Base-by-base conservation (phyloP, 1,140 invertebrate species). In the Temnothorax longispinosus region DNA sequence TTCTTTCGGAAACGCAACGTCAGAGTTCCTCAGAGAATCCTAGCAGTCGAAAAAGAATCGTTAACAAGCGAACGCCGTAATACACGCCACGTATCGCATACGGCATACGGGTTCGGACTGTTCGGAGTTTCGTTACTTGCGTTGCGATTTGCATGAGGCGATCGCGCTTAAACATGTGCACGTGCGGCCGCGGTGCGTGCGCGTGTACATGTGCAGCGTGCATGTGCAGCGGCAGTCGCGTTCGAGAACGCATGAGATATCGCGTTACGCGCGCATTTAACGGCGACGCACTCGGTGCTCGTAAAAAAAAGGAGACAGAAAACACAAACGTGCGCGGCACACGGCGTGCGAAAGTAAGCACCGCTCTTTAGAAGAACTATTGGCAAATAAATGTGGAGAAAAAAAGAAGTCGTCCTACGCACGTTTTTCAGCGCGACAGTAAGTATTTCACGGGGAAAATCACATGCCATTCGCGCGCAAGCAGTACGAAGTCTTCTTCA, bases 241-340 rank as follows among this genome's bases (percentile, higher is more conserved):
- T 32, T 82, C 58, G 75, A 81, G 65, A 88, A 87, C 65, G 85
- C 87, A 87, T 44, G 76, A 82, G 67, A 87, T 87, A 87, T 87
- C 87, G 86, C 76, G 67, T 88, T 88, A 87, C 86, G 69, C 69
- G 75, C 21, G 64, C 87, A 56, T 81, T 81, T 69, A 69, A 81
- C 47, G 47, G 47, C 62, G n/a, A 41, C 27, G 62, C 47, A 56
- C 35, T 81, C 47, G 11, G 11, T 47, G 27, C 21, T 32, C 44
- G 44, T 52, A 38, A 67, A 78, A 52, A 80, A 71, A 56, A 71
- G 21, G 35, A 65, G n/a, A 27, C 4, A 65, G 3, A 67, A 69
- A 67, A 27, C 32, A n/a, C 35, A 13, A 21, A 15, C 13, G 56
- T 60, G 38, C 56, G 4, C 7, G 32, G 3, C 8, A 56, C 8